phyloP scores from a whole-genome alignment of 2,888 invertebrate genomes.

The Leucophenga maculata region DNA sequence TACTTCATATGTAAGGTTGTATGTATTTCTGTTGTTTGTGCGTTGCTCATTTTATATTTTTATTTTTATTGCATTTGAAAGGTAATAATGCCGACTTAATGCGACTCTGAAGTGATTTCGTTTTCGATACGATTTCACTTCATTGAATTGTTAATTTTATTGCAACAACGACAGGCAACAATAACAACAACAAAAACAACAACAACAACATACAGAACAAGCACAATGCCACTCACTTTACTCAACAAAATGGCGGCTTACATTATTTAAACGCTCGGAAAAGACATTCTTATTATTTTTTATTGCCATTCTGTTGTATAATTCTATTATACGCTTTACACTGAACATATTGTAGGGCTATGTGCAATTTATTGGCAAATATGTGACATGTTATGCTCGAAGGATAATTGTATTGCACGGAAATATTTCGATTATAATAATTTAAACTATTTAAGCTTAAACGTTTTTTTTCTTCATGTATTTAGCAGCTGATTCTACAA shows the following conservation, averaged over 20 bases:
- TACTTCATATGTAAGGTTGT: not conserved
- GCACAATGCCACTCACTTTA: not conserved
- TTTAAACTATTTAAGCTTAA: no score
- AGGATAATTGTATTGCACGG: no score
- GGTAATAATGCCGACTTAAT: slow-evolving; percentile 23
- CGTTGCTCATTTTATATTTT: not conserved
- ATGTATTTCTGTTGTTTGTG: not conserved
- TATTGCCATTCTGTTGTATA: not conserved
- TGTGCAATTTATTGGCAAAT: no score
- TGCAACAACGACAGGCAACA: slow-evolving; percentile 28
- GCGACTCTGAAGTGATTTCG: slow-evolving; percentile 44
- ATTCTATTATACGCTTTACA: no score
- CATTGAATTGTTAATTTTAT: slow-evolving; percentile 65
- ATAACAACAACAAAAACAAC: not conserved
- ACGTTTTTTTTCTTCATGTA: no score
- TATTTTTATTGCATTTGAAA: slow-evolving; percentile 23
- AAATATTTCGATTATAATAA: no score
- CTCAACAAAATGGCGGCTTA: slow-evolving; percentile 12
- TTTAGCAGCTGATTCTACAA: no score
- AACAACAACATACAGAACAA: no score
- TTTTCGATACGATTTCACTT: slow-evolving; percentile 63
- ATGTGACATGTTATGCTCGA: no score
- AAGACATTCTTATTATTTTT: not conserved
- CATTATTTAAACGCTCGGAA: slow-evolving; percentile 14
- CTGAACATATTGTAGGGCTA: no score